A percentile compares a stretch with the other conserved stretches of the same genome.
phyloP scores from a whole-genome alignment of 2,113 vertebrate genomes.

The Microcebus ravelobensis region DNA sequence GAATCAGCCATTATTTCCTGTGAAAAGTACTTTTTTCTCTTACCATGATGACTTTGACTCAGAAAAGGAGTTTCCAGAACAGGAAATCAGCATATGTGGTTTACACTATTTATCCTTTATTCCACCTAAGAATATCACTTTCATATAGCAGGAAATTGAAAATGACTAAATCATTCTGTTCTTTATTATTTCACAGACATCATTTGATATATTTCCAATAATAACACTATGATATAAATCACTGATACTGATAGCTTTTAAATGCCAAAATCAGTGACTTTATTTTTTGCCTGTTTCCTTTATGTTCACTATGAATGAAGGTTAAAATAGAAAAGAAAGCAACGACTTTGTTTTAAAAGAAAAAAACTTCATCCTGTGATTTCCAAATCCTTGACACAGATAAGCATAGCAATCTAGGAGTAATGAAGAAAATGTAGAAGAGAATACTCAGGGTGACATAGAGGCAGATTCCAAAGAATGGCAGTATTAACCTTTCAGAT shows the following conservation, averaged over 20 bases:
- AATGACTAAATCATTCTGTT: neutral
- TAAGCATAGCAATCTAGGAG: neutral
- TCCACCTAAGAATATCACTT: neutral
- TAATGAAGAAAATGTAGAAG: neutral
- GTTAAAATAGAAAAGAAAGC: neutral
- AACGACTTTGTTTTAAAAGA: neutral
- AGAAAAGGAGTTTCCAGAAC: neutral
- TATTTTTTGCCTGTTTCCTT: conserved; percentile 28
- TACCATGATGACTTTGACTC: neutral
- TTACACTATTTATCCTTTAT: neutral
- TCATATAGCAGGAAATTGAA: neutral
- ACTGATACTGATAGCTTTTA: neutral
- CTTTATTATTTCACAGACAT: conserved; percentile 45
- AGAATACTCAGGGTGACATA: neutral
- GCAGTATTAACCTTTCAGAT: conserved; percentile 44
- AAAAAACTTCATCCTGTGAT: neutral
- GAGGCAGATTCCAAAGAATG: neutral
- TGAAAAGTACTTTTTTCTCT: neutral
- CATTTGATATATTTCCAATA: conserved; percentile 40
- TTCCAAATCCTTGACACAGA: conserved; percentile 14
- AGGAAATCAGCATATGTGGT: neutral
- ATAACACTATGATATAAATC: neutral
- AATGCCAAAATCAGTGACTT: neutral
- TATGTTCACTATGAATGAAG: neutral
- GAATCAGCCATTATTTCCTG: neutral